Evolutionary conservation across 2,888 invertebrate genomes (phyloP).

Genomic region (Carcina quercana): DNA sequence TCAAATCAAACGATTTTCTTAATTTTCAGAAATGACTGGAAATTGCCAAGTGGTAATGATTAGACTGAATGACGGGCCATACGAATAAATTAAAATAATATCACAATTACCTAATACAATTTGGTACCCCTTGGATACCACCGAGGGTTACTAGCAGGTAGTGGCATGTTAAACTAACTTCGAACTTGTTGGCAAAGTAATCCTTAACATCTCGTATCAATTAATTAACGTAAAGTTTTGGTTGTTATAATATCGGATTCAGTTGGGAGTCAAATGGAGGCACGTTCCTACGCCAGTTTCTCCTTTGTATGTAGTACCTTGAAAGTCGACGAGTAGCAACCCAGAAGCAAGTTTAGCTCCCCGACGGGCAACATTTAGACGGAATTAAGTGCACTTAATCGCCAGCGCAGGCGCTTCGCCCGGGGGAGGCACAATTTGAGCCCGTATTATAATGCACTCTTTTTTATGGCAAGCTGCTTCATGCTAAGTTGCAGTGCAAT

Average conservation of each 20-base stretch:
- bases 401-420: conserved; percentile 51
- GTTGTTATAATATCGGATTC: conserved; percentile 8
- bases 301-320: conserved; percentile 11
- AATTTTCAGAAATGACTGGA: too few species aligned
- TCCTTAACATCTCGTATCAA: conserved; percentile 1
- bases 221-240: conserved; percentile 4
- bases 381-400: conserved; percentile 67
- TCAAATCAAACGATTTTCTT: too few species aligned
- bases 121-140: too few species aligned
- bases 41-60: too few species aligned
- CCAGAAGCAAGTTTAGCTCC: conserved; percentile 33
- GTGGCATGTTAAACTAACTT: too few species aligned
- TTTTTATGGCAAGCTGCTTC: conserved; percentile 35
- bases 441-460: conserved; percentile 43
- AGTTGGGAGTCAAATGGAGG: too few species aligned
- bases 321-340: conserved; percentile 15
- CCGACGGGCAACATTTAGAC: conserved; percentile 59
- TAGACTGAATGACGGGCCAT: too few species aligned
- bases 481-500: conserved; percentile 38
- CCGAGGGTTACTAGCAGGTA: too few species aligned
- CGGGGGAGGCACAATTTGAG: conserved; percentile 42
- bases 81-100: too few species aligned
- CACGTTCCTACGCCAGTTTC: too few species aligned
- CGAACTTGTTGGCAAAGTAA: too few species aligned
- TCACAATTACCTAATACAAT: too few species aligned